A percentile compares a stretch with the other conserved stretches of the same genome.
These are phyloP conservation scores for Pangasius krempfi DNA, from an alignment of 2,797 vertebrate genomes.

Conservation along the genomic window DNA sequence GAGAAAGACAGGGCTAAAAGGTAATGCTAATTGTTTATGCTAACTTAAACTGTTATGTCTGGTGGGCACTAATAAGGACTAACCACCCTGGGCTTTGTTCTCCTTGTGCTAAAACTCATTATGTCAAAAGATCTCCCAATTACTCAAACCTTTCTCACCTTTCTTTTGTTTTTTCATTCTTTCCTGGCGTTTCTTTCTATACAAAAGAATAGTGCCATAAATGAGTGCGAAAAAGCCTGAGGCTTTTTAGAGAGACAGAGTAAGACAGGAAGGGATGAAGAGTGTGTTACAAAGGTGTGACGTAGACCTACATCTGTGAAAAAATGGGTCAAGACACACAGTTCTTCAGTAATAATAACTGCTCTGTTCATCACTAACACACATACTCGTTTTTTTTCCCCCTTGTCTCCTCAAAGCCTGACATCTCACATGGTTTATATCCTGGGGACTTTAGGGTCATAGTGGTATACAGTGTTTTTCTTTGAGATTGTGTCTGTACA, in stretches of 20 bases:
- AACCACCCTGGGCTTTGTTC: not conserved
- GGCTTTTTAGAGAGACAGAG: not conserved
- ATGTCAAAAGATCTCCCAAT: conserved; percentile 23
- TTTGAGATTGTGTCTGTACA: not conserved
- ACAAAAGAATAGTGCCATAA: not conserved
- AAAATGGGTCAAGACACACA: conserved; percentile 19
- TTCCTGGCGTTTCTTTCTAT: not conserved
- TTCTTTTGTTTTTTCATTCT: not conserved
- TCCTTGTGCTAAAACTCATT: not conserved
- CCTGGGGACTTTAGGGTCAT: not conserved
- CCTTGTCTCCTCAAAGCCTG: not conserved
- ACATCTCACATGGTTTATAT: not conserved
- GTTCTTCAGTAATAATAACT: not conserved
- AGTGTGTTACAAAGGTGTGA: conserved; percentile 24
- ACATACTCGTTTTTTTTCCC: not conserved
- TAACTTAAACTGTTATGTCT: not conserved
- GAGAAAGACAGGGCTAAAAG: conserved; percentile 86
- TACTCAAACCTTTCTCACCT: conserved; percentile 26
- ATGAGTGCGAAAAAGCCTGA: not conserved
- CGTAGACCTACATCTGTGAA: not conserved
- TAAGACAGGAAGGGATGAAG: not conserved
- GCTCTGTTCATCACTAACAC: conserved; percentile 3
- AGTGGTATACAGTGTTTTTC: not conserved
- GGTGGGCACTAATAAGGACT: not conserved
- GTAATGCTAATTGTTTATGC: conserved; percentile 64